Base-by-base conservation (phyloP, 2,888 invertebrate genomes). In the Scotopteryx bipunctaria region DNA sequence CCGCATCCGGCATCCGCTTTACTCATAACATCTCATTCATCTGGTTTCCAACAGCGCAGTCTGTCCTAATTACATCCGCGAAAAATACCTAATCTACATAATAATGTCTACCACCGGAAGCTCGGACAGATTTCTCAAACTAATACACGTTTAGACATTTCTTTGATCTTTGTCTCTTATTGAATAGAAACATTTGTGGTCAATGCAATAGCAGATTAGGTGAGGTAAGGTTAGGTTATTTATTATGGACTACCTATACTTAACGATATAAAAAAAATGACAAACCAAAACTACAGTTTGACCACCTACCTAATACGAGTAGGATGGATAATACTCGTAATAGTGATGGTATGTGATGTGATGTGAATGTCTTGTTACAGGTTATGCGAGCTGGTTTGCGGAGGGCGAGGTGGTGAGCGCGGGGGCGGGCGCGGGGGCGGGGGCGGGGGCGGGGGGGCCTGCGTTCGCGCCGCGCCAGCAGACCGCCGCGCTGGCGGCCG, bases 1-100 rank as follows among this genome's bases (percentile, higher is more conserved):
- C 69, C 70, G 71, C 72, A 71, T 70, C 68, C 67, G 57, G 65
- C 64, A 61, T 71, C 73, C 76, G 73, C 63, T 55, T 69, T 67
- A 67, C 44, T 70, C 73, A 65, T 42, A 38, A 32, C 37, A 33
- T 57, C 57, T 57, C 55, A 55, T 56, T 50, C 43, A 47, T 32
- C 25, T 37, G 29, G 38, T 15, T 36, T 21, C 25, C n/a, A 29
- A 48, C 47, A 49, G 13, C 41, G 27, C 27, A 15, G 16, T 32
- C 17, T 11, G 15, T 19, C 15, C 17, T 44, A 44, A 44, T 40
- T 29, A 38, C 38, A 33, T 25, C 17, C 15, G 37, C 49, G 17
- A 17, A 14, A 37, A 14, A 31, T 31, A 47, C n/a, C n/a, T n/a
- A n/a, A n/a, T n/a, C n/a, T n/a, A n/a, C n/a, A n/a, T n/a, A n/a